Evolutionary conservation across 2,888 invertebrate species (phyloP).

Genomic region (Schizotus pectinicornis): DNA sequence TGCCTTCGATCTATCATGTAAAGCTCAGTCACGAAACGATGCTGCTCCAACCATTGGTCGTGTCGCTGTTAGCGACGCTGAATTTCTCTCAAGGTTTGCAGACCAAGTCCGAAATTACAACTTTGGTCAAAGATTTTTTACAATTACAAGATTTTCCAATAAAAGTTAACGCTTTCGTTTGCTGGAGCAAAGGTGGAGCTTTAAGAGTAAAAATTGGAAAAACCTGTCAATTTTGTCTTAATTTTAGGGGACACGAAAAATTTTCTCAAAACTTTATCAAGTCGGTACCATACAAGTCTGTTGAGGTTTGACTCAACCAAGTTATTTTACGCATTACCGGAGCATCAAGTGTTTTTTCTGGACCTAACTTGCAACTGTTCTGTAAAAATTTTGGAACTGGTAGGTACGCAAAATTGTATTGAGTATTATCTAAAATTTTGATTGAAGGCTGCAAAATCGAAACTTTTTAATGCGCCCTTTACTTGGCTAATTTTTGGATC

Average conservation of each 20-base stretch:
- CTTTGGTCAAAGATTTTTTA: slow-evolving; percentile 34
- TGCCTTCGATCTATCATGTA: not conserved
- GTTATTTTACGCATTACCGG: slow-evolving; percentile 6
- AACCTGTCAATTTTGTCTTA: slow-evolving; percentile 9
- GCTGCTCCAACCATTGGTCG: not conserved
- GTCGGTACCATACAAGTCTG: slow-evolving; percentile 7
- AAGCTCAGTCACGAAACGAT: not conserved
- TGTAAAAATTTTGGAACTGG: slow-evolving; percentile 29
- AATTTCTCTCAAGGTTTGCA: not conserved
- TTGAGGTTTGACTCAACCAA: not conserved
- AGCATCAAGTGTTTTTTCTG: slow-evolving; percentile 39
- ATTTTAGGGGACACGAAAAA: slow-evolving; percentile 10
- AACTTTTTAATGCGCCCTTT: slow-evolving; percentile 40
- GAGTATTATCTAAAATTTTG: not conserved
- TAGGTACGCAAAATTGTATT: slow-evolving; percentile 7
- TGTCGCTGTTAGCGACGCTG: not conserved
- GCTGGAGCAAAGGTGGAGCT: slow-evolving; percentile 42
- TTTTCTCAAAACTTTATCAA: slow-evolving; percentile 27
- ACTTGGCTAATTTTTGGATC: slow-evolving; percentile 41
- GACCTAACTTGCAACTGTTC: slow-evolving; percentile 37
- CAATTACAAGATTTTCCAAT: slow-evolving; percentile 31
- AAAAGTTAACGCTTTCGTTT: slow-evolving; percentile 37
- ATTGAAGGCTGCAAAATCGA: slow-evolving; percentile 37
- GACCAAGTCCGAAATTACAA: not conserved
- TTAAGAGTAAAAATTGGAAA: no score